Percentiles rank a stretch among this genome's conserved stretches.
Evolutionary conservation across 1,140 invertebrate genomes (phyloP).

Genomic region (Glomeris maerens): DNA sequence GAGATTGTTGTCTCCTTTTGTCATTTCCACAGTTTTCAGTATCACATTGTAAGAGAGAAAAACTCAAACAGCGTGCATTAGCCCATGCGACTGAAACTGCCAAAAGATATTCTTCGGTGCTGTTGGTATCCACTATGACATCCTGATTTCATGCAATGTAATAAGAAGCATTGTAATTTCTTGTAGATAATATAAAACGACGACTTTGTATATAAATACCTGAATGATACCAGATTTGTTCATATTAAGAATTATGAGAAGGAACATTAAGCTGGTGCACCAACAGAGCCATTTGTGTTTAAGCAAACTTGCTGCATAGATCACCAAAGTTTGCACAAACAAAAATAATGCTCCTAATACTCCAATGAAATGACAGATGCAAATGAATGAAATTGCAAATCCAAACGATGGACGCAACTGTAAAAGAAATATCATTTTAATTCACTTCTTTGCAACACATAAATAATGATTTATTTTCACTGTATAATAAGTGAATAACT

Average conservation of each 20-base stretch:
- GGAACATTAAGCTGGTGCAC: conserved; percentile 25
- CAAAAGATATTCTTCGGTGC: conserved; percentile 30
- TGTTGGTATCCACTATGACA: conserved; percentile 18
- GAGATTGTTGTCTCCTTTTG: conserved; percentile 22
- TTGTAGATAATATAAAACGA: background rate
- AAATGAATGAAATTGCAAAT: conserved; percentile 23
- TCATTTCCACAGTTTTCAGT: conserved; percentile 21
- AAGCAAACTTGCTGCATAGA: conserved; percentile 26
- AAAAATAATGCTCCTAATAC: conserved; percentile 24
- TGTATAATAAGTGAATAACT: conserved; percentile 21
- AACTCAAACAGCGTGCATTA: conserved; percentile 39
- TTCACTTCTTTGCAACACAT: background rate
- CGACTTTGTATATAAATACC: conserved; percentile 20
- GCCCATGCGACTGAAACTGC: conserved; percentile 38
- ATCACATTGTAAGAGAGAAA: conserved; percentile 33
- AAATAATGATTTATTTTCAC: conserved; percentile 17
- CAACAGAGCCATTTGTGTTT: conserved; percentile 27
- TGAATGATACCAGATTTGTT: conserved; percentile 24
- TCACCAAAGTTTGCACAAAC: conserved; percentile 27
- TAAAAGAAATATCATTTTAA: conserved; percentile 8
- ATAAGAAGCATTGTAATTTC: background rate
- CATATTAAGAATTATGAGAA: conserved; percentile 27
- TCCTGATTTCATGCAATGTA: conserved; percentile 1
- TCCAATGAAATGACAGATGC: conserved; percentile 25
- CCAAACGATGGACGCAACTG: conserved; percentile 25